Percentiles rank a stretch among this genome's conserved stretches.
Evolutionary conservation across 2,113 vertebrate species (phyloP).

Genomic region (Ammodytes marinus): DNA sequence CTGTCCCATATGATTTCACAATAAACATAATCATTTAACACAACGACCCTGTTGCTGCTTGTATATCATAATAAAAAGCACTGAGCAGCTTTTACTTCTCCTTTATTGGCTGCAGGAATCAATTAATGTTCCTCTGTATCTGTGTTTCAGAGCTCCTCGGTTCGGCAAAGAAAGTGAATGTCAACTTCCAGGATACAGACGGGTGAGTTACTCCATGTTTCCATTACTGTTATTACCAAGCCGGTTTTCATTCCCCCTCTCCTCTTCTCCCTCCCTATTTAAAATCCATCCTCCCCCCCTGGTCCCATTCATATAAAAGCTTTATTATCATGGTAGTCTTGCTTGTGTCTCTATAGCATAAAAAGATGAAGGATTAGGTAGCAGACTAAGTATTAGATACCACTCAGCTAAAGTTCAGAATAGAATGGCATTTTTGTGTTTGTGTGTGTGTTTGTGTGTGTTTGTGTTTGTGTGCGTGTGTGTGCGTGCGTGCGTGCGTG

Average conservation of each 20-base stretch:
- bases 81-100: background rate
- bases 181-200: slow-evolving; percentile 87
- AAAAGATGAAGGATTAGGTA: slow-evolving; percentile 44
- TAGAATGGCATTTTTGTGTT: background rate
- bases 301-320: slow-evolving; percentile 39
- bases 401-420: slow-evolving; percentile 16
- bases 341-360: slow-evolving; percentile 22
- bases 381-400: slow-evolving; percentile 7
- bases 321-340: slow-evolving; percentile 24
- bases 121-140: slow-evolving; percentile 25
- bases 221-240: background rate
- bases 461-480: background rate
- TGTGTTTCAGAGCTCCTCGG: slow-evolving; percentile 84
- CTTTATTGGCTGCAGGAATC: slow-evolving; percentile 11
- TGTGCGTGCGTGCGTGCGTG: no score
- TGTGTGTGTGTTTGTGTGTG: slow-evolving; percentile 1
- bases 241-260: no score
- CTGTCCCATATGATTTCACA: background rate
- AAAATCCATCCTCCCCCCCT: slow-evolving; percentile 9
- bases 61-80: background rate
- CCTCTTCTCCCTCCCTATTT: background rate
- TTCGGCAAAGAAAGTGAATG: slow-evolving; percentile 86
- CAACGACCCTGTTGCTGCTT: background rate
- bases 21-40: background rate
- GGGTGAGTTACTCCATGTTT: slow-evolving; percentile 76